Conservation (phyloP, 2,113 vertebrate genomes). For the Aptenodytes forsteri region DNA sequence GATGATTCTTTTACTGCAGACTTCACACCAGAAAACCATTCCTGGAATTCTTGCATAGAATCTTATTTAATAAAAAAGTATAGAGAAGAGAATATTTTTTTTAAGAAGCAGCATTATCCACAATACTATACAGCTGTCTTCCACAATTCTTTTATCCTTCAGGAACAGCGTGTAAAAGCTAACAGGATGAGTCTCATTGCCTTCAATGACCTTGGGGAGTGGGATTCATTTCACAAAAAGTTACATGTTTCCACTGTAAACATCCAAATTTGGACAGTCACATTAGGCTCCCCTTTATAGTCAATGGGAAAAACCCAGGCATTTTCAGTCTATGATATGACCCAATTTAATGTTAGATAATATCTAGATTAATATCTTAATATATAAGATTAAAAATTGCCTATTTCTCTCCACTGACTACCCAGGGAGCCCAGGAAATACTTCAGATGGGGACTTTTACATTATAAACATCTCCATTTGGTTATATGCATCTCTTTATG, state of each 20-base stretch:
- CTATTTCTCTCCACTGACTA: not conserved
- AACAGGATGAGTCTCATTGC: not conserved
- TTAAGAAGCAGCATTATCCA: not conserved
- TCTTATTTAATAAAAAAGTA: constrained; percentile 73
- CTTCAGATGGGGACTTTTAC: not conserved
- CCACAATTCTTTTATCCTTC: not conserved
- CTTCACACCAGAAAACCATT: constrained; percentile 84
- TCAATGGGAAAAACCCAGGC: not conserved
- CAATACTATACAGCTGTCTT: not conserved
- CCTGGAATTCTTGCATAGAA: constrained; percentile 86
- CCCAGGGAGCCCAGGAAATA: not conserved
- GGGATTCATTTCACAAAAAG: not conserved
- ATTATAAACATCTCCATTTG: not conserved
- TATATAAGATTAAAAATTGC: not conserved
- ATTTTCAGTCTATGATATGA: not conserved
- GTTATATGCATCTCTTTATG: not conserved
- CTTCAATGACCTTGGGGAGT: not conserved
- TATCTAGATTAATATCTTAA: not conserved
- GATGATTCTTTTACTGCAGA: constrained; percentile 79
- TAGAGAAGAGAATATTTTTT: not conserved
- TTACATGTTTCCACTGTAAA: not conserved
- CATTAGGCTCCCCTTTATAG: not conserved
- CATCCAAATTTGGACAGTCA: not conserved
- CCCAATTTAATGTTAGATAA: not conserved
- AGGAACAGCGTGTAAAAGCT: not conserved